Evolutionary conservation across 2,113 vertebrate genomes (phyloP).

Genomic region (Mus musculus): GRCm39 chr15:46138001-46138500

Average conservation of each 20-base stretch:
- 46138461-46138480: too few species aligned
- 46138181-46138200: neutral
- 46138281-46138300: neutral
- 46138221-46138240: neutral
- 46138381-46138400: neutral
- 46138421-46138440: neutral
- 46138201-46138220: neutral
- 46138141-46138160: neutral
- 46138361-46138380: neutral
- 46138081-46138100: neutral
- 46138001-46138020: neutral
- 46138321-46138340: neutral
- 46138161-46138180: neutral
- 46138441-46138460: too few species aligned
- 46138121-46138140: neutral
- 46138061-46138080: neutral
- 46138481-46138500: too few species aligned
- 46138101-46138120: neutral
- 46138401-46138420: neutral
- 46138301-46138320: neutral
- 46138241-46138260: neutral
- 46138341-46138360: neutral
- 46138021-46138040: neutral
- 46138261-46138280: neutral
- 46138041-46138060: neutral